Conservation (phyloP, 2,113 vertebrate species). For the Erythrolamprus reginae region DNA sequence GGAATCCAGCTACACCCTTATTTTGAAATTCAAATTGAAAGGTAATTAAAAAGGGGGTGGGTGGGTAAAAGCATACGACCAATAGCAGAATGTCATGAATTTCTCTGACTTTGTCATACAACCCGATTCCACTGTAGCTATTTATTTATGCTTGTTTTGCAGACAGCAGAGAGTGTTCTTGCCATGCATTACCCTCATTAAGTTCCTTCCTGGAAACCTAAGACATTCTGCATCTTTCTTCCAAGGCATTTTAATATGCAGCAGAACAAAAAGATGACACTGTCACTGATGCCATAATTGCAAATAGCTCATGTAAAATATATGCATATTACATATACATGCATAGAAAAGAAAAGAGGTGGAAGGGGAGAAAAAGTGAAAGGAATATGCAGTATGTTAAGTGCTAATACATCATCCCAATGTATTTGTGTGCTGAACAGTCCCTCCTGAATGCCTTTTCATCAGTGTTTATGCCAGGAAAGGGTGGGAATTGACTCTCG, state of each 20-base stretch:
- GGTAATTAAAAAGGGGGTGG: background rate
- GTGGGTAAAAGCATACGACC: background rate
- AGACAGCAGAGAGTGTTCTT: conserved; percentile 61
- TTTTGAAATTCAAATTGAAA: conserved; percentile 12
- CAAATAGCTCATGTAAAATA: conserved; percentile 62
- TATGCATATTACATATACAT: conserved; percentile 55
- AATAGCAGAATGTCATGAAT: conserved; percentile 40
- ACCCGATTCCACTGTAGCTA: conserved; percentile 40
- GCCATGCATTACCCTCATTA: conserved; percentile 61
- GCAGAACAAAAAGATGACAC: conserved; percentile 64
- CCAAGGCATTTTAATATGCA: conserved; percentile 67
- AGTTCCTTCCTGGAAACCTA: conserved; percentile 61
- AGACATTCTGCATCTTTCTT: conserved; percentile 67
- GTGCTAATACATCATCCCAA: conserved; percentile 59
- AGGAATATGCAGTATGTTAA: conserved; percentile 54
- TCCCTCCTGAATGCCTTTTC: conserved; percentile 42
- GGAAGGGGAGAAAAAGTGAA: conserved; percentile 27
- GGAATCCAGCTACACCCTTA: background rate
- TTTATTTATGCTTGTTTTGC: conserved; percentile 64
- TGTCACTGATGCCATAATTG: conserved; percentile 64
- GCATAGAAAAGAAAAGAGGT: background rate
- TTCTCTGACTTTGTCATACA: conserved; percentile 53
- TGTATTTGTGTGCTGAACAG: conserved; percentile 56
- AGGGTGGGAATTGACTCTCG: conserved; percentile 56
- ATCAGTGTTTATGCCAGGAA: conserved; percentile 62